Percentiles rank a stretch among this genome's conserved stretches.
These are phyloP conservation scores for Mustela nigripes DNA, from an alignment of 2,113 vertebrate species.

Conservation along the genomic window DNA sequence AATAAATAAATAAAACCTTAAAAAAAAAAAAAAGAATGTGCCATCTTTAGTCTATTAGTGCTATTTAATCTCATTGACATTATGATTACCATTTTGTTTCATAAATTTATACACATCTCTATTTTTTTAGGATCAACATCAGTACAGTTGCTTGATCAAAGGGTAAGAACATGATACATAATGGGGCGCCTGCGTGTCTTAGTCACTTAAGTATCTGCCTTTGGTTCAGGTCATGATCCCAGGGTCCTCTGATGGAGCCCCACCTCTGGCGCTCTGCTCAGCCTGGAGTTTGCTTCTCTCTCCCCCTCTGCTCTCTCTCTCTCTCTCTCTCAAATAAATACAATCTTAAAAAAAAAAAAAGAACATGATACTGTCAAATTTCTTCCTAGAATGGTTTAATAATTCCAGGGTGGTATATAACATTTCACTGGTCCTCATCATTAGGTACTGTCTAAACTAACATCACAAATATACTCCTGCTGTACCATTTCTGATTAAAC, in stretches of 20 bases:
- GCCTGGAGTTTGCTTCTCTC: too few relatives aligned
- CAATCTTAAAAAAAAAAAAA: too few relatives aligned
- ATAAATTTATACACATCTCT: not conserved
- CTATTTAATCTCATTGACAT: not conserved
- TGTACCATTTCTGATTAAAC: not conserved
- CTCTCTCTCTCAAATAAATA: too few relatives aligned
- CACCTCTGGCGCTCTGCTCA: too few relatives aligned
- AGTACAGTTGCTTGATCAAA: conserved; percentile 21
- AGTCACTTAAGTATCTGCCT: too few relatives aligned
- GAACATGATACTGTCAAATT: conserved; percentile 8
- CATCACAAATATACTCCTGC: not conserved
- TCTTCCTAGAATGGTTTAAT: conserved; percentile 36
- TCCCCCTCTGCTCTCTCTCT: too few relatives aligned
- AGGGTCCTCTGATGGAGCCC: too few relatives aligned
- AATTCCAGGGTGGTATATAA: not conserved
- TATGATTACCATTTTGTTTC: not conserved
- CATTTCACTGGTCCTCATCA: not conserved
- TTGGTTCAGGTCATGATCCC: too few relatives aligned
- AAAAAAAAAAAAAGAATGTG: not conserved
- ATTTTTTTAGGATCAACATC: conserved; percentile 11
- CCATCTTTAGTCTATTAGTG: not conserved
- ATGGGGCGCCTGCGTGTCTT: too few relatives aligned
- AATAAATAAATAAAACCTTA: too few relatives aligned
- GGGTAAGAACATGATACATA: not conserved
- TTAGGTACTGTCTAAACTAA: not conserved